A percentile compares a stretch with the other conserved stretches of the same genome.
These are phyloP conservation scores for Campoplex capitator DNA, from an alignment of 2,888 invertebrate genomes.

Conservation along the genomic window DNA sequence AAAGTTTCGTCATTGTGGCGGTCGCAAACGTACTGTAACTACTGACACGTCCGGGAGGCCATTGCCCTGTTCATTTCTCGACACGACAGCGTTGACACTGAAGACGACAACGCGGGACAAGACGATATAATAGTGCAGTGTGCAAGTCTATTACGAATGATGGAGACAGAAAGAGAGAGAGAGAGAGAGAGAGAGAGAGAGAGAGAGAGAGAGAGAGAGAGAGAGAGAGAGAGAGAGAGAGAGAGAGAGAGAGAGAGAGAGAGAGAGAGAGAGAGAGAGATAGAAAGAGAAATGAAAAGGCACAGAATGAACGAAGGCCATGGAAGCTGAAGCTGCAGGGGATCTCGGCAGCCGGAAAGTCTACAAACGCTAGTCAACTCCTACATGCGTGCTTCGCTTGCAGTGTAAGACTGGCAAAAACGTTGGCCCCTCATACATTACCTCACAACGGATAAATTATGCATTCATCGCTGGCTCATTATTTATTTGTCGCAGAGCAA, in stretches of 20 bases:
- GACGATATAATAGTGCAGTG: conserved; percentile 78
- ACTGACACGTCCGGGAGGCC: conserved; percentile 71
- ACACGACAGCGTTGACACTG: conserved; percentile 43
- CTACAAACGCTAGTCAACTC: conserved; percentile 51
- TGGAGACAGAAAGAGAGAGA: background rate
- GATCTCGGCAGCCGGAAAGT: conserved; percentile 41
- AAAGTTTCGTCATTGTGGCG: conserved; percentile 24
- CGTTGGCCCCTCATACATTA: conserved; percentile 4
- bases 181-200: background rate
- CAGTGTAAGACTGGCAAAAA: conserved; percentile 54
- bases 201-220: background rate
- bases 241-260: background rate
- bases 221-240: background rate
- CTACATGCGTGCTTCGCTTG: conserved; percentile 43
- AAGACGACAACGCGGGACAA: conserved; percentile 39
- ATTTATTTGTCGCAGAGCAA: conserved; percentile 7
- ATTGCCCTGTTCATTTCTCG: conserved; percentile 72
- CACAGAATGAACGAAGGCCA: conserved; percentile 22
- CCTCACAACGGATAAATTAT: conserved; percentile 44
- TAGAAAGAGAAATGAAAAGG: background rate
- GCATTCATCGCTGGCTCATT: conserved; percentile 23
- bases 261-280: too few species aligned
- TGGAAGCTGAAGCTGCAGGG: conserved; percentile 40
- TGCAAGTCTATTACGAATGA: conserved; percentile 72
- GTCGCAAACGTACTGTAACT: conserved; percentile 58